Percentiles rank a stretch among this genome's conserved stretches.
Evolutionary conservation across 2,888 invertebrate species (phyloP).

Genomic region (Heterodera filipjevi): DNA sequence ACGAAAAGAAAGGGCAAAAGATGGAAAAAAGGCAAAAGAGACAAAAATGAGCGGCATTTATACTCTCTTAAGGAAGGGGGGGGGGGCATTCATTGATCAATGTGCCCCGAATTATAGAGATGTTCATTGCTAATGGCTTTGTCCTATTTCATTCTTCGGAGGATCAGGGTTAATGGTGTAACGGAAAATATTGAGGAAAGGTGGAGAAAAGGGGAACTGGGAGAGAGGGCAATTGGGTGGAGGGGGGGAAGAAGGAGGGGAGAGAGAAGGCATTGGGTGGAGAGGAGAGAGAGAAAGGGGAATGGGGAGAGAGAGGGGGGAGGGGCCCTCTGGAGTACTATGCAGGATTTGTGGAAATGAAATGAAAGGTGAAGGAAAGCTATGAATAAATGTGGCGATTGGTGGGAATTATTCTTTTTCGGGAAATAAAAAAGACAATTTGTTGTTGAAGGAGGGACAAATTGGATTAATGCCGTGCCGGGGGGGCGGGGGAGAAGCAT

Average conservation of each 20-base stretch:
- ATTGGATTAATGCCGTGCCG: constrained; percentile 1
- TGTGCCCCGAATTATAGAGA: too few species aligned
- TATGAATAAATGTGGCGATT: constrained; percentile 8
- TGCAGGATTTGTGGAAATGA: not conserved
- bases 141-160: not conserved
- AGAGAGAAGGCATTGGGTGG: not conserved
- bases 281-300: not conserved
- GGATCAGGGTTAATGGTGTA: not conserved
- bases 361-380: constrained; percentile 16
- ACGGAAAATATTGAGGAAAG: not conserved
- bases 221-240: not conserved
- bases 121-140: not conserved
- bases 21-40: too few species aligned
- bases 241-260: too few species aligned
- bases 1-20: not conserved
- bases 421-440: not conserved
- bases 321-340: too few species aligned
- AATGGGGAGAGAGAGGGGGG: not conserved
- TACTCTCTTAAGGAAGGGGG: too few species aligned
- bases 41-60: too few species aligned
- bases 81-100: too few species aligned
- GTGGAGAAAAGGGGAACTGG: not conserved
- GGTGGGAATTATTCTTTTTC: not conserved
- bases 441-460: not conserved
- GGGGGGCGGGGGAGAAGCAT: not conserved